A percentile compares a stretch with the other conserved stretches of the same genome.
Conservation (phyloP, 1,140 invertebrate species). For the Brachionus paranguensis region DNA sequence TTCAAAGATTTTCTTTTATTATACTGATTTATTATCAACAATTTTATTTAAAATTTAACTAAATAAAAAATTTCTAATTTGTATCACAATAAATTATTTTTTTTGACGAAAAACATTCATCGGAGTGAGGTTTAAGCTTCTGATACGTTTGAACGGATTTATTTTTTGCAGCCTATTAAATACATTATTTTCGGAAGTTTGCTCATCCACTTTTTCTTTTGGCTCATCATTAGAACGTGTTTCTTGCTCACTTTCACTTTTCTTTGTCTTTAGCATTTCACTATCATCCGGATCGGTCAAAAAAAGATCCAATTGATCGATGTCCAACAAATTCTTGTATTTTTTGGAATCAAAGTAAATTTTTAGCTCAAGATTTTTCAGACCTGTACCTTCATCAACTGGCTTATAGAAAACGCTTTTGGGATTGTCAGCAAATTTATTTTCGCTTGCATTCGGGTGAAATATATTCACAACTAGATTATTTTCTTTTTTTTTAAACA, state of each 20-base stretch:
- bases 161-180: background rate
- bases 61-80: background rate
- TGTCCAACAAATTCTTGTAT: background rate
- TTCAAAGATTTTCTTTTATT: too few relatives aligned
- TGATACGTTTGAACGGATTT: background rate
- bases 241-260: background rate
- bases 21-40: too few relatives aligned
- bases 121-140: background rate
- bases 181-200: background rate
- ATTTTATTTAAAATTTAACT: too few relatives aligned
- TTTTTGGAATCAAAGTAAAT: background rate
- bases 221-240: background rate
- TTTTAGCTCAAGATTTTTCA: background rate
- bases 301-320: conserved; percentile 7
- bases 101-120: background rate
- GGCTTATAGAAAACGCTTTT: background rate
- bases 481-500: background rate
- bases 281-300: background rate
- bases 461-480: background rate
- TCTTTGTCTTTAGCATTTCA: background rate
- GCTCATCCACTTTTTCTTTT: background rate
- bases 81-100: background rate
- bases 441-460: background rate
- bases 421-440: background rate
- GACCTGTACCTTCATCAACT: background rate